A percentile compares a stretch with the other conserved stretches of the same genome.
Evolutionary conservation across 2,797 vertebrate genomes (phyloP).

Genomic region (Phataginus tricuspis): DNA sequence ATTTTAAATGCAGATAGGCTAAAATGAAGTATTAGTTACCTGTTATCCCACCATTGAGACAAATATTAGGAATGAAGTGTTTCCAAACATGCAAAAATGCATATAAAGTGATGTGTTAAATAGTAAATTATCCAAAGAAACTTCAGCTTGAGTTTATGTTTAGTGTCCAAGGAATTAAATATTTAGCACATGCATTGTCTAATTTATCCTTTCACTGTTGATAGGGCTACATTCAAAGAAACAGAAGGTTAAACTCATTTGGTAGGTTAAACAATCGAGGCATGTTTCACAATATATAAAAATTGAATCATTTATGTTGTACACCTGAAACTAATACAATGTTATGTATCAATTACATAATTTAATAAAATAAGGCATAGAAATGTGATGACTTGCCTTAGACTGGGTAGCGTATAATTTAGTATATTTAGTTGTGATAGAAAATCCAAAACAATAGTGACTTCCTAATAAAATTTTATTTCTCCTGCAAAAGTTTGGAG

Average conservation of each 20-base stretch:
- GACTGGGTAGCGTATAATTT: neutral
- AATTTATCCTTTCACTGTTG: neutral
- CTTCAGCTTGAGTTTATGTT: neutral
- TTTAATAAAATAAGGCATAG: neutral
- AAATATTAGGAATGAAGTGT: neutral
- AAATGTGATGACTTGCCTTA: neutral
- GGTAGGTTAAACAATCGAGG: neutral
- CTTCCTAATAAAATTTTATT: neutral
- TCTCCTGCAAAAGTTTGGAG: neutral
- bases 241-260: neutral
- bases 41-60: neutral
- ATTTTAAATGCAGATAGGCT: neutral
- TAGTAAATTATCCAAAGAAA: constrained; percentile 31
- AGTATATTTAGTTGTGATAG: neutral
- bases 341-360: neutral
- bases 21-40: constrained; percentile 11
- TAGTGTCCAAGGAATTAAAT: constrained; percentile 34
- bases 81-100: neutral
- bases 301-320: neutral
- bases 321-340: neutral
- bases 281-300: neutral
- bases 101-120: neutral
- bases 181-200: neutral
- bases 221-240: neutral
- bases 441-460: neutral